These are phyloP conservation scores for Drosophila asahinai DNA, from an alignment of 1,140 invertebrate genomes.

Conservation along the genomic window DNA sequence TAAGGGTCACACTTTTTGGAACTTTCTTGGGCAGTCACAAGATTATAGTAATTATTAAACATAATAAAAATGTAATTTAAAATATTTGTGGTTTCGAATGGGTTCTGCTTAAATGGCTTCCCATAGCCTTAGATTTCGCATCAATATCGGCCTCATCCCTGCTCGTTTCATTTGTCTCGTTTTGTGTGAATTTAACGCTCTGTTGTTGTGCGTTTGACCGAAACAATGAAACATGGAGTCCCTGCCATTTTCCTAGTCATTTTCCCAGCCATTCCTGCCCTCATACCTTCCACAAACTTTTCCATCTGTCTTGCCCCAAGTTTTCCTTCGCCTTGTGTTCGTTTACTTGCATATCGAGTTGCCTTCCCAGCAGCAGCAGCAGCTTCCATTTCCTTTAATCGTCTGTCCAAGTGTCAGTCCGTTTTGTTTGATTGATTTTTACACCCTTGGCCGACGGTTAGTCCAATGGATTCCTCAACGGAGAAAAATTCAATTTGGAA, in stretches of 20 bases:
- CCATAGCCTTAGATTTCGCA: background rate
- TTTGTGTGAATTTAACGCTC: conserved; percentile 60
- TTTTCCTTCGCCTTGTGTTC: conserved; percentile 5
- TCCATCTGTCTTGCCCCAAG: conserved; percentile 35
- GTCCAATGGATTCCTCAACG: conserved; percentile 3
- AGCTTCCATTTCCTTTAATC: conserved; percentile 44
- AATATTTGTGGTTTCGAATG: too few relatives aligned
- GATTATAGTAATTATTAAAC: background rate
- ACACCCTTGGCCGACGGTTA: conserved; percentile 41
- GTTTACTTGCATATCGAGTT: conserved; percentile 41
- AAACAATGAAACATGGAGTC: conserved; percentile 62
- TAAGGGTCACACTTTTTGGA: too few relatives aligned
- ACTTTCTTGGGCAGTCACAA: too few relatives aligned
- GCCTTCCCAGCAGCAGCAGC: background rate
- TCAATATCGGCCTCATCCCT: conserved; percentile 18
- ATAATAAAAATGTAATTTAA: background rate
- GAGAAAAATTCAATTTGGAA: conserved; percentile 39
- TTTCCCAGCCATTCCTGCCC: background rate
- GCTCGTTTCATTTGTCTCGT: conserved; percentile 11
- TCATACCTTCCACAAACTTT: conserved; percentile 6
- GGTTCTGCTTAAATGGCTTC: conserved; percentile 4
- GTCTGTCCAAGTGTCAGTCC: conserved; percentile 49
- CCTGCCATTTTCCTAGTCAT: conserved; percentile 24
- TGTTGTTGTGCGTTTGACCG: conserved; percentile 72
- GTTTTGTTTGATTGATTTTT: conserved; percentile 52